Evolutionary conservation across 2,113 vertebrate species (phyloP).

Genomic region (Merops nubicus): DNA sequence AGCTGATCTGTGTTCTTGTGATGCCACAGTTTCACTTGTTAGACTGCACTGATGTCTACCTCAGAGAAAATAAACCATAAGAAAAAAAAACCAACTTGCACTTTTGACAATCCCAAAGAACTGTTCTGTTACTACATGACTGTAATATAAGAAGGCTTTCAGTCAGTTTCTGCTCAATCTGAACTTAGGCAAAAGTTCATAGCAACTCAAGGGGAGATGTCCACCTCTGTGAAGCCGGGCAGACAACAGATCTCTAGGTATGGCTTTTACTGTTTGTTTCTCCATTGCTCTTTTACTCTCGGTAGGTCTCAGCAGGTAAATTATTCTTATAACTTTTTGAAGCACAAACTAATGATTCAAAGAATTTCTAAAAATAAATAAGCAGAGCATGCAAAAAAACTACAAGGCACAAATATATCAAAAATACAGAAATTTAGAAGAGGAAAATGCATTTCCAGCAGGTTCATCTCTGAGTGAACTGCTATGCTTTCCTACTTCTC

Average conservation of each 20-base stretch:
- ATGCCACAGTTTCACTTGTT: not conserved
- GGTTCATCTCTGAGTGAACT: not conserved
- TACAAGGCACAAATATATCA: not conserved
- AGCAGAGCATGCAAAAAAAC: not conserved
- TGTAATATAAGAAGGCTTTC: not conserved
- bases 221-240: not conserved
- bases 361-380: not conserved
- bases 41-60: not conserved
- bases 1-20: not conserved
- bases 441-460: not conserved
- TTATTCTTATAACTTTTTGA: not conserved
- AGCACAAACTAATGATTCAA: not conserved
- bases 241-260: not conserved
- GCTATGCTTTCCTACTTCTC: not conserved
- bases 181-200: not conserved
- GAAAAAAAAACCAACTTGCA: not conserved
- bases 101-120: not conserved
- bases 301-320: not conserved
- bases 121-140: not conserved
- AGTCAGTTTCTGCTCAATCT: not conserved
- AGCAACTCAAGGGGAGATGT: not conserved
- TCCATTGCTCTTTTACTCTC: not conserved
- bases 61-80: not conserved
- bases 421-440: not conserved
- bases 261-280: not conserved